A percentile compares a stretch with the other conserved stretches of the same genome.
These are phyloP conservation scores for Xanthorhoe designata DNA, from an alignment of 2,888 invertebrate species.

Conservation along the genomic window DNA sequence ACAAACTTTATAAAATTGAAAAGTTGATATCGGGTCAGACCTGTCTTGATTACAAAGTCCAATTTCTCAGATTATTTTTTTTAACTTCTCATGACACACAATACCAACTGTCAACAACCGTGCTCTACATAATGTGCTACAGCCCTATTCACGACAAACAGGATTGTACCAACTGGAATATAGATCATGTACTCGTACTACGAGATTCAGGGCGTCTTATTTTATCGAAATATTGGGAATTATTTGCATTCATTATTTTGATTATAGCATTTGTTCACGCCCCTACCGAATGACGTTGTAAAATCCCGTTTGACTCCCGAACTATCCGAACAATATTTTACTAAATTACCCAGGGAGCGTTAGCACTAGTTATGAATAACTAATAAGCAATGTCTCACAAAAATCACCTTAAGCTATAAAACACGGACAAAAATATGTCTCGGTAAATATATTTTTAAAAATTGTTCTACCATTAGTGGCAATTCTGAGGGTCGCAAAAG, in stretches of 20 bases:
- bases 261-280: not conserved
- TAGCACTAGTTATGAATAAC: not conserved
- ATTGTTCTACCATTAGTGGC: too few relatives aligned
- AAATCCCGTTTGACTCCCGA: not conserved
- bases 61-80: not conserved
- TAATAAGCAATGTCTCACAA: too few relatives aligned
- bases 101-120: not conserved
- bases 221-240: not conserved
- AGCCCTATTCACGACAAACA: not conserved
- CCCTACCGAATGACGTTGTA: not conserved
- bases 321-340: constrained; percentile 17
- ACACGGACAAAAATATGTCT: too few relatives aligned
- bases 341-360: not conserved
- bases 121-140: not conserved
- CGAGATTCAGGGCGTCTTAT: not conserved
- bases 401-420: too few relatives aligned
- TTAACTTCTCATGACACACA: not conserved
- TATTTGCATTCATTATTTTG: not conserved
- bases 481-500: too few relatives aligned
- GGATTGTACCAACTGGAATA: not conserved
- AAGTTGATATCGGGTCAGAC: too few relatives aligned
- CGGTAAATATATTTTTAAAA: not conserved
- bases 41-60: not conserved
- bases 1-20: too few relatives aligned
- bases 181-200: not conserved